These are phyloP conservation scores for Microcebus lehilahytsara DNA, from an alignment of 2,113 vertebrate species.

Conservation along the genomic window DNA sequence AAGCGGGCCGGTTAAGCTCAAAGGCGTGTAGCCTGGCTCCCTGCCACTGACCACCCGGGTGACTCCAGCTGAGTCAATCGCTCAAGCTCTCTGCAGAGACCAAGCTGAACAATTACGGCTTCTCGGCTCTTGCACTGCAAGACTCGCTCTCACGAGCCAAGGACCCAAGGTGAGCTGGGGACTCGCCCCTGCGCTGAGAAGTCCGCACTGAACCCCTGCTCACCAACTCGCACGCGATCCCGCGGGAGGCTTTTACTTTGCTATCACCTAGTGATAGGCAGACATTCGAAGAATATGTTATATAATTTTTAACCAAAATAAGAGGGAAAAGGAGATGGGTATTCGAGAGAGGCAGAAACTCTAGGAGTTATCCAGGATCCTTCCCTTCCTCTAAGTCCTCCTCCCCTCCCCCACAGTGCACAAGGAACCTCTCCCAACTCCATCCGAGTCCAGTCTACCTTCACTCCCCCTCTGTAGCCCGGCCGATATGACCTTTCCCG, in stretches of 20 bases:
- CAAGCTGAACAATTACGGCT: neutral
- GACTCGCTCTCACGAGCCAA: neutral
- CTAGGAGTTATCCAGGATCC: neutral
- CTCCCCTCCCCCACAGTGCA: too few species aligned
- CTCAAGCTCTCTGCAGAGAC: neutral
- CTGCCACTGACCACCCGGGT: neutral
- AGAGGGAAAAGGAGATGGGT: neutral
- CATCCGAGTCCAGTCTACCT: neutral
- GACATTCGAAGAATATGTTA: neutral
- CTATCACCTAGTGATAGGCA: neutral
- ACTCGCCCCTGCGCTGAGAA: neutral
- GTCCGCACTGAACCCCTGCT: neutral
- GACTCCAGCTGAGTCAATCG: too few species aligned
- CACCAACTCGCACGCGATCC: accelerated
- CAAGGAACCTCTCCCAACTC: neutral
- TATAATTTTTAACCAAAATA: neutral
- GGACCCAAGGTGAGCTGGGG: neutral
- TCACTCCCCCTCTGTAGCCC: neutral
- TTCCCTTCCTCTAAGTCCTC: neutral
- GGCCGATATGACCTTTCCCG: neutral
- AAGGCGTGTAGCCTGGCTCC: neutral
- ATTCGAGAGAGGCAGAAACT: neutral
- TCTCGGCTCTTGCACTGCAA: neutral
- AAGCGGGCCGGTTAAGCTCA: neutral
- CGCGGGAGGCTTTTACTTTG: accelerated